phyloP scores from a whole-genome alignment of 2,888 invertebrate genomes.

The Leptodirus hochenwartii region DNA sequence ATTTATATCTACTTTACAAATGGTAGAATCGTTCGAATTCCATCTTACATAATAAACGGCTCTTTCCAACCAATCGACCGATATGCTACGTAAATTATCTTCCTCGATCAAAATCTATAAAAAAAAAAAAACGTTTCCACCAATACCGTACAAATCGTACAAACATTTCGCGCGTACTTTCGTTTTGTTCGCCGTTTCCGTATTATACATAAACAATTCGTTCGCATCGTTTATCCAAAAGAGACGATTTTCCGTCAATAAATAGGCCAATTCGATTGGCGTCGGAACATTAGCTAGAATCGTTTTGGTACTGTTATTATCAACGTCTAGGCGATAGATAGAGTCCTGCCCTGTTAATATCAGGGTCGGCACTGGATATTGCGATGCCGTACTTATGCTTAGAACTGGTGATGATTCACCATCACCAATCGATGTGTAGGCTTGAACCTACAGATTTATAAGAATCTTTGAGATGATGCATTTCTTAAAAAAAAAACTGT shows the following conservation, averaged over 20 bases:
- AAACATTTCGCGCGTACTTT: too few relatives aligned
- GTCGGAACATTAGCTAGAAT: conserved; percentile 43
- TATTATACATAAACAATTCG: conserved; percentile 44
- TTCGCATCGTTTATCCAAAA: conserved; percentile 71
- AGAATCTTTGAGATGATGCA: too few relatives aligned
- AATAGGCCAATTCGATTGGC: conserved; percentile 48
- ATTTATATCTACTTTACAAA: conserved; percentile 49
- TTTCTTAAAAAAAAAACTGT: too few relatives aligned
- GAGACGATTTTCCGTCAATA: conserved; percentile 51
- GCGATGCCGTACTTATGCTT: conserved; percentile 45
- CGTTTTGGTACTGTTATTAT: conserved; percentile 39
- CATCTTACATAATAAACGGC: conserved; percentile 60
- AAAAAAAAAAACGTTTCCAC: too few relatives aligned
- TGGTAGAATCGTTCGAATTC: conserved; percentile 28
- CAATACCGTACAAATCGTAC: too few relatives aligned
- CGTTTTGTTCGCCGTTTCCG: conserved; percentile 33
- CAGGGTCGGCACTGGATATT: conserved; percentile 62
- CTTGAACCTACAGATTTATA: conserved; percentile 44
- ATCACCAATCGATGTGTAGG: conserved; percentile 59
- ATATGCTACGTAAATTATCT: conserved; percentile 44
- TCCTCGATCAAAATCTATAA: conserved; percentile 35
- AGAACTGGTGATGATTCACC: conserved; percentile 51
- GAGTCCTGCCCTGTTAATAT: conserved; percentile 55
- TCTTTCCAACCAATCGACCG: conserved; percentile 77
- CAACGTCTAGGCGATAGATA: conserved; percentile 58